Evolutionary conservation across 1,140 invertebrate species (phyloP), one percentile per base, ranked within the genome.

Genomic region (Trialeurodes vaporariorum): DNA sequence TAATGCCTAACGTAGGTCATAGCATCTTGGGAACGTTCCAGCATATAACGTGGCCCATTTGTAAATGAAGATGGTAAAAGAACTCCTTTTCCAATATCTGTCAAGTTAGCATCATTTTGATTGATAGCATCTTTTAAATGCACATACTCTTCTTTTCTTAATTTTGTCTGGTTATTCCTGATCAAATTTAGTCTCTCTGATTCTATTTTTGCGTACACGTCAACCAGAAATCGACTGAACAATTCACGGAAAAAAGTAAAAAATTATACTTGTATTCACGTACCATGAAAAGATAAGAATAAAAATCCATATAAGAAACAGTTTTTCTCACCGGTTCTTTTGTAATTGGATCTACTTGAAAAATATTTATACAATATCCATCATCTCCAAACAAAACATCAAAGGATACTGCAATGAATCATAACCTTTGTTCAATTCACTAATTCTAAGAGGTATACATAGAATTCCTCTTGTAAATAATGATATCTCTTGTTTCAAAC

Each of bases 351-450:
- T 64, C 62, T 27, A 12, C 9, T 22, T 67, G 61, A 34, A 23
- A 24, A 0, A 70, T 63, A 23, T 65, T 66, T 12, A 70, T 70
- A 2, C 0, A 26, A 64, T 70, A 70, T 11, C 66, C 64, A 67
- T 70, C 76, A 72, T 80, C 74, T 27, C 81, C 79, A 78, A 65
- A 74, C 77, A 80, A 75, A 80, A 82, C 27, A 82, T 71, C 2
- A 82, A 26, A 67, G 26, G 79, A 76, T 82, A 82, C 75, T 82
- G 80, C 49, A 82, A 71, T 13, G 77, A 73, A 74, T 81, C 79
- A 70, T 82, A 80, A 34, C 71, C 73, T 11, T 75, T 72, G 73
- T 82, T 79, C 67, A 75, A 78, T 71, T 81, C 79, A 21, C 66
- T 67, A 64, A 82, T 73, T 70, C 75, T 71, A 65, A n/a, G n/a